Evolutionary conservation across 2,797 vertebrate species (phyloP), one percentile per base, ranked within the genome.

Genomic region (Loris lydekkerianus): DNA sequence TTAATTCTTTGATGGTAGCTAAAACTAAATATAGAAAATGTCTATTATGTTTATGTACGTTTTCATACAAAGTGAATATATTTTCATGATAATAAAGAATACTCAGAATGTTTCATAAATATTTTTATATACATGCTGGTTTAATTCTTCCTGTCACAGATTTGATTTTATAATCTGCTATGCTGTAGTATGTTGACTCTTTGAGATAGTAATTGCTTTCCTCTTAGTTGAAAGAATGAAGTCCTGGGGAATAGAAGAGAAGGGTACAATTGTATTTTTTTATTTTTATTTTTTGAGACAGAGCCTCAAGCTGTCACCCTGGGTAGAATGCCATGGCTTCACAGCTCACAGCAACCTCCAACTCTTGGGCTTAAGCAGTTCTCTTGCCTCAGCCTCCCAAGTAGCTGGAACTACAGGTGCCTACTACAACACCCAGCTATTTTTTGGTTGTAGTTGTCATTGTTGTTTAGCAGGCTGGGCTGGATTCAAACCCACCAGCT

Each of bases 81-180:
- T 63, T 94, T 95, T 94, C 46, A 82, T 23, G 53, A 87, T 84
- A 89, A 77, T 77, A 87, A 96, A 87, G 37, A 75, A 69, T 76
- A 95, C 61, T 89, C 15, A 86, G 60, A 75, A 84, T 65, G 14
- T 10, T 84, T 81, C 92, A 37, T 18, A 86, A 83, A 72, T 37
- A 86, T 89, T 77, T 83, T 82, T 92, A 58, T 91, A 13, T 67
- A 84, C 31, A 80, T 83, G 91, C 15, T 37, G 31, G 15, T 84
- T 96, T 95, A 73, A 92, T 60, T 88, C 61, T 92, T 84, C 17
- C 85, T 56, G 27, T 90, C 61, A 94, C 43, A 88, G 37, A 75
- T 81, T 96, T 91, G 20, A 18, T 77, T 96, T 89, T 90, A 3
- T 96, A 84, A 93, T 60, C 9, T 60, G 2, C 4, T 80, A 9